A percentile compares a stretch with the other conserved stretches of the same genome.
These are phyloP conservation scores for Fulmarus glacialis DNA, from an alignment of 2,113 vertebrate species.

Conservation along the genomic window DNA sequence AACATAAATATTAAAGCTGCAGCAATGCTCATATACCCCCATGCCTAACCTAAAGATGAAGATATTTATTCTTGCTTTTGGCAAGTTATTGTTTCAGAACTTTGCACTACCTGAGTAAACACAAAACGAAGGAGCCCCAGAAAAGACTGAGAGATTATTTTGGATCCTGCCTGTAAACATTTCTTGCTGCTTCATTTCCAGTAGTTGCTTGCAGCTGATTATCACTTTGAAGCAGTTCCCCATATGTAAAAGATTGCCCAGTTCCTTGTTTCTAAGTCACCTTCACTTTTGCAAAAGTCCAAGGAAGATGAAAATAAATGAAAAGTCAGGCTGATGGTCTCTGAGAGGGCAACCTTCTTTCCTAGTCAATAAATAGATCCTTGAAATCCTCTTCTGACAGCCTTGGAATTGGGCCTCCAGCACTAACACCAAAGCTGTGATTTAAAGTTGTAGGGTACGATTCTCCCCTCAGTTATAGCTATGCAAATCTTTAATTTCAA, in stretches of 20 bases:
- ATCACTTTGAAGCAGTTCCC: neutral
- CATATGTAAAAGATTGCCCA: neutral
- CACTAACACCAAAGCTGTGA: neutral
- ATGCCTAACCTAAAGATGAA: neutral
- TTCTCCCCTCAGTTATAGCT: neutral
- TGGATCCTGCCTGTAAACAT: neutral
- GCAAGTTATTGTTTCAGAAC: neutral
- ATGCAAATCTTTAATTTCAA: conserved; percentile 34
- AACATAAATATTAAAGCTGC: neutral
- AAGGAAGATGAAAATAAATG: conserved; percentile 17
- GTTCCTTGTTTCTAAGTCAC: neutral
- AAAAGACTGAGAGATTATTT: neutral
- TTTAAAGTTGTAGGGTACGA: neutral
- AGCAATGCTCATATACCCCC: neutral
- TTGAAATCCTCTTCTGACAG: conserved; percentile 31
- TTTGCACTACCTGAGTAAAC: neutral
- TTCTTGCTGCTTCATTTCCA: neutral
- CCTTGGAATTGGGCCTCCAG: neutral
- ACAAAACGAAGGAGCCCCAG: neutral
- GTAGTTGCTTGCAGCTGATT: neutral
- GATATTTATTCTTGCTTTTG: neutral
- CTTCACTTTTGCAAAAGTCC: neutral
- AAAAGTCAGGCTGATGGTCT: neutral
- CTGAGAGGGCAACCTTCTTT: conserved; percentile 18
- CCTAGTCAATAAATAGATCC: conserved; percentile 35